Conservation (phyloP, 2,888 invertebrate genomes). For the Polydrusus pterygomalis region DNA sequence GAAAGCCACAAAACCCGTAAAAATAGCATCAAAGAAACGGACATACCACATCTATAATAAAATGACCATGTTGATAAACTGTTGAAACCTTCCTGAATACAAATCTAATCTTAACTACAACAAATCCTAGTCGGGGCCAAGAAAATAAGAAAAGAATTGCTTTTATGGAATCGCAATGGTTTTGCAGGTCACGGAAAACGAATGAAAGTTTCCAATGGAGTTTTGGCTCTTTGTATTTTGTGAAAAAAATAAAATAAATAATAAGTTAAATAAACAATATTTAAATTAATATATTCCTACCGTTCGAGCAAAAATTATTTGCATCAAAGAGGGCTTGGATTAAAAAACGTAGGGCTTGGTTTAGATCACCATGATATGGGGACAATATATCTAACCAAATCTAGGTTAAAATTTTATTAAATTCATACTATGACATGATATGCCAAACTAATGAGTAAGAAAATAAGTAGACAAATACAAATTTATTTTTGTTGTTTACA, state of each 20-base stretch:
- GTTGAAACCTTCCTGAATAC: constrained; percentile 13
- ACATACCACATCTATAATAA: constrained; percentile 9
- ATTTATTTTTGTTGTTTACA: no score
- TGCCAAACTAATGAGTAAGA: no score
- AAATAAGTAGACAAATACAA: no score
- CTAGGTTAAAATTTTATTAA: no score
- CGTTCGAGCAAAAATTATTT: no score
- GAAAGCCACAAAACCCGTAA: not conserved
- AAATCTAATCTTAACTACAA: constrained; percentile 12
- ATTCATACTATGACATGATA: no score
- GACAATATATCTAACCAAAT: no score
- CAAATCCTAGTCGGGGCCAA: constrained; percentile 2
- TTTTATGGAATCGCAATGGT: constrained; percentile 7
- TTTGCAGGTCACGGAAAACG: constrained; percentile 3
- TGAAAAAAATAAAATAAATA: not conserved
- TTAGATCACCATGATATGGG: no score
- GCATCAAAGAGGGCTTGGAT: no score
- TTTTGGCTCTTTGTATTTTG: not conserved
- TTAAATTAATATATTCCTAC: no score
- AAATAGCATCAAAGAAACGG: constrained; percentile 2
- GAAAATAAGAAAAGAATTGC: constrained; percentile 4
- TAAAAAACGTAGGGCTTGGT: no score
- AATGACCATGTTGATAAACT: constrained; percentile 23
- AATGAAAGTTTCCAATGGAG: not conserved
- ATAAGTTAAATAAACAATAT: no score